Percentiles rank a stretch among this genome's conserved stretches.
These are phyloP conservation scores for Pluvialis apricaria DNA, from an alignment of 2,113 vertebrate species.

Conservation along the genomic window DNA sequence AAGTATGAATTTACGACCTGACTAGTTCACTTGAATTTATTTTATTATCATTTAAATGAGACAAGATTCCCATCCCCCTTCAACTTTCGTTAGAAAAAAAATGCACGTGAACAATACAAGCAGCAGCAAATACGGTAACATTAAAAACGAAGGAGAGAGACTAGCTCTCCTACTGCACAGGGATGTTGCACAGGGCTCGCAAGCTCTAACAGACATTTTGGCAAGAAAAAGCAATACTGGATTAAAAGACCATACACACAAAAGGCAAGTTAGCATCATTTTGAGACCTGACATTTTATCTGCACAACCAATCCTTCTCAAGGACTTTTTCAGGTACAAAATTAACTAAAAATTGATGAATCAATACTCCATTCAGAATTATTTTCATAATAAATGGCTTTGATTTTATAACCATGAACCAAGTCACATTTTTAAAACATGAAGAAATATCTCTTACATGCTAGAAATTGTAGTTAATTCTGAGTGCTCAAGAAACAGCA, in stretches of 20 bases:
- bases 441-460: neutral
- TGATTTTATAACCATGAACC: neutral
- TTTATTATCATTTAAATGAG: neutral
- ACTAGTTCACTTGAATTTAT: neutral
- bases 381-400: neutral
- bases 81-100: neutral
- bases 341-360: neutral
- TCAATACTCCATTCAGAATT: neutral
- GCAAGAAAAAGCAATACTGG: neutral
- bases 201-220: neutral
- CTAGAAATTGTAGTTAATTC: neutral
- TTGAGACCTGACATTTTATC: neutral
- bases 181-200: neutral
- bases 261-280: neutral
- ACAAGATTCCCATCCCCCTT: neutral
- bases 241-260: neutral
- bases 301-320: neutral
- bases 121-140: neutral
- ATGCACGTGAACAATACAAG: neutral
- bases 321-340: neutral
- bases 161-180: neutral
- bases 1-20: neutral
- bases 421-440: neutral
- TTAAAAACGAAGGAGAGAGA: neutral
- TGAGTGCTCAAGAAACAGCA: neutral